phyloP scores from a whole-genome alignment of 2,797 vertebrate species.

The Lemur catta region DNA sequence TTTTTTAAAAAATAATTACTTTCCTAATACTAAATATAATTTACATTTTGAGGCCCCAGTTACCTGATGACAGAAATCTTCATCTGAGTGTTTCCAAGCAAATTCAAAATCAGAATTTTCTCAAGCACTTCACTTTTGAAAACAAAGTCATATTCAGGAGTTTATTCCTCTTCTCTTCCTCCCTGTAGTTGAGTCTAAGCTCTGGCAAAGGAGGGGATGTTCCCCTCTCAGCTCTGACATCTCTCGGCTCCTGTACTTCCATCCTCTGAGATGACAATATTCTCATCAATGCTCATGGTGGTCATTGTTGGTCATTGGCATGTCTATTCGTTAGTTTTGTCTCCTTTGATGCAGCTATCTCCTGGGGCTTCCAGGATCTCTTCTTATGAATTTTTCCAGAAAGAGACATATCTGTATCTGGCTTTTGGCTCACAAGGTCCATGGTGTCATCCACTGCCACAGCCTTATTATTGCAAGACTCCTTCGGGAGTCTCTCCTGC shows the following conservation, averaged over 20 bases:
- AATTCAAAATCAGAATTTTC: neutral
- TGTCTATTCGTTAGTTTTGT: neutral
- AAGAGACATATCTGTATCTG: neutral
- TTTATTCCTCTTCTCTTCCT: neutral
- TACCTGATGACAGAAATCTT: neutral
- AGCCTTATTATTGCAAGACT: neutral
- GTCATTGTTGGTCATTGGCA: no score
- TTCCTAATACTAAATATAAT: neutral
- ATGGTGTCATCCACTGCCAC: neutral
- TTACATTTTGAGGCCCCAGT: neutral
- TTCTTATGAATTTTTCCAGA: neutral
- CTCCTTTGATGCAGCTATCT: neutral
- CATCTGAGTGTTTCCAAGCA: neutral
- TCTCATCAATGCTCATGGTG: neutral
- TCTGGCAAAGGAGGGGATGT: no score
- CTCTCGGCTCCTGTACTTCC: neutral
- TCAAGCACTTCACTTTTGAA: neutral
- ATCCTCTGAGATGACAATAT: neutral
- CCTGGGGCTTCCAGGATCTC: neutral
- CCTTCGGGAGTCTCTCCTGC: neutral
- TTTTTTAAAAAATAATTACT: neutral
- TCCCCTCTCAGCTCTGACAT: neutral
- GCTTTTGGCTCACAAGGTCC: neutral
- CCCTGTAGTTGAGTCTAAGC: neutral
- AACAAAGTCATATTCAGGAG: neutral